phyloP scores from a whole-genome alignment of 2,113 vertebrate species.

The Tympanuchus pallidicinctus region DNA sequence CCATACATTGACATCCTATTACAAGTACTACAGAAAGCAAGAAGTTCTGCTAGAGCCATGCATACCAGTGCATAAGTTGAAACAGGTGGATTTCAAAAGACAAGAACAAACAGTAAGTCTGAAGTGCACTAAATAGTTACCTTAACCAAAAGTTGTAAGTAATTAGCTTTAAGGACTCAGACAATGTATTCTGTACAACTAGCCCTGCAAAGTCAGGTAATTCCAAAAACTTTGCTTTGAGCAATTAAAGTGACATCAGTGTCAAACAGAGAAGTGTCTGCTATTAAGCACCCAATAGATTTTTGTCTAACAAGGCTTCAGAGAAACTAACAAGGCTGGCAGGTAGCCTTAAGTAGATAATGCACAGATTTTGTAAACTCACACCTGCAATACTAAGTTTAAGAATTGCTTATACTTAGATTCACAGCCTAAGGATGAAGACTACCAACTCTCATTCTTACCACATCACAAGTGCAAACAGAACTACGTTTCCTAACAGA shows the following conservation, averaged over 20 bases:
- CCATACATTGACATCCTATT: background rate
- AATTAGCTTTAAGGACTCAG: background rate
- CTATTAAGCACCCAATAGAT: background rate
- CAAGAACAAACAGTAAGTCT: background rate
- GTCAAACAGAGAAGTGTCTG: background rate
- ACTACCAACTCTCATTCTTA: background rate
- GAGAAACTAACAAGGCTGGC: background rate
- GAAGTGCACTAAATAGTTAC: background rate
- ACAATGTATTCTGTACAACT: background rate
- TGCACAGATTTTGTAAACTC: accelerated
- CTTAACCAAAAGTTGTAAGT: background rate
- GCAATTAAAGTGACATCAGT: background rate
- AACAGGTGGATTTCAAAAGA: background rate
- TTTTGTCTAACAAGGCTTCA: background rate
- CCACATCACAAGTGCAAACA: background rate
- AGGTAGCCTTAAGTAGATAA: background rate
- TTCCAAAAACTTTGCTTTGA: background rate
- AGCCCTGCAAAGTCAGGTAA: background rate
- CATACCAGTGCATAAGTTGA: background rate
- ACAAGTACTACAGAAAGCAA: background rate
- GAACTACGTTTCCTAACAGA: background rate
- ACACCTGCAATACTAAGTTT: background rate
- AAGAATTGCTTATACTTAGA: background rate
- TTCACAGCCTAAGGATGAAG: background rate
- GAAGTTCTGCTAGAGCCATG: background rate